Evolutionary conservation across 1,140 invertebrate genomes (phyloP), one percentile per base, ranked within the genome.

Genomic region (Macrobrachium rosenbergii): DNA sequence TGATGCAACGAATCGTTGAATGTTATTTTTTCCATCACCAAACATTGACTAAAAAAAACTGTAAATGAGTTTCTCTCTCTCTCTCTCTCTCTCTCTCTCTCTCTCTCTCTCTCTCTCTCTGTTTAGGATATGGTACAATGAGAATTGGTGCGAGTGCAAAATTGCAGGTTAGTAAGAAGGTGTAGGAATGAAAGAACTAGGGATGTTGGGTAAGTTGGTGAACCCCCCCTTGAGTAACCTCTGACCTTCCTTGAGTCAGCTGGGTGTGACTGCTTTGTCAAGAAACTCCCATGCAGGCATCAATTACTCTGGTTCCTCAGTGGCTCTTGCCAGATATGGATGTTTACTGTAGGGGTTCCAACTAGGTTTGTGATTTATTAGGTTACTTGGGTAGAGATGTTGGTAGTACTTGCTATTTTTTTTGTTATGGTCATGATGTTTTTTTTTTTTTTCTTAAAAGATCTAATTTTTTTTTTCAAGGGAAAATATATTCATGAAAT

Each of bases 231-330:
- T 14, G n/a, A 81, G 62, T 45, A 58, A 52, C 45, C 21, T 21
- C 37, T 52, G 45, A 77, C 19, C 16, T 43, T 52, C 11, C 17
- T 12, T 58, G 37, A 77, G 60, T n/a, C 10, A 67, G 62, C 37
- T 78, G 77, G 52, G 77, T 79, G 77, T 79, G 77, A 60, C 52
- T 79, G 43, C 16, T 16, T 79, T 72, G 67, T 72, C 67, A 72
- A 72, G 67, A 23, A 72, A 72, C 67, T 23, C 12, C 67, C 12
- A 37, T 28, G 67, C 21, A 72, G 37, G 67, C 21, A 72, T 72
- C 67, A 28, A 23, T 23, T 72, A 72, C 67, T 72, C 37, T 72
- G 23, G 23, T 28, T 72, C 37, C 21, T 37, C n/a, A 52, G 52
- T 52, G 52, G 52, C 52, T 52, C 52, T 52, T 52, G 12, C 52